Evolutionary conservation across 2,113 vertebrate species (phyloP), one percentile per base, ranked within the genome.

Genomic region (Plecturocebus donacophilus): DNA sequence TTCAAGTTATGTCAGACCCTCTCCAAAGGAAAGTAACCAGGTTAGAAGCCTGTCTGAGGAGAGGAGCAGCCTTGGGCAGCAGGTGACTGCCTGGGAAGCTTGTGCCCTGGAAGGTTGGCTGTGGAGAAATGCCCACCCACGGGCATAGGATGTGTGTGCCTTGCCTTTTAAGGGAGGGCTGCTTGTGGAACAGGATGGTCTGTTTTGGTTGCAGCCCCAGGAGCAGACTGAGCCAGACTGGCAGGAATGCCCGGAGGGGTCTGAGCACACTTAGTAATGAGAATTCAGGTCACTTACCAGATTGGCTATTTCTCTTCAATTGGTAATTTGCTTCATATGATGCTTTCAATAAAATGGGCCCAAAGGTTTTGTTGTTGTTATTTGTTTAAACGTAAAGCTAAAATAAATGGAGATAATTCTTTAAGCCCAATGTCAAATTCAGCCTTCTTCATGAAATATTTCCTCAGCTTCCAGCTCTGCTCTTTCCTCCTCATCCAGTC

Each of bases 1-100:
- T 98, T 98, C 97, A 88, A 61, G 85, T 89, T 84, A 80, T 85
- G 35, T 81, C 30, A 64, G 75, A 87, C 17, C 27, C 1, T 3
- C 87, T 88, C 58, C 85, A 68, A 38, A 93, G 90, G 68, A 95
- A 94, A 95, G 82, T 61, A 38, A 45, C 45, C 76, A 71, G 56
- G 8, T 14, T n/a, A 64, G 76, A 58, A 54, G 27, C n/a, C 32
- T 5, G 14, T 4, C 9, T 12, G 45, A 52, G 95, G 83, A 49
- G 38, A 27, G 21, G 45, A 80, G 16, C 2, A 10, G 12, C 73
- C 19, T 12, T 23, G 0, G 49, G 64, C 6, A 6, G 5, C 32
- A 45, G 27, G 35, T 0, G 6, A 30, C 45, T 90, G 47, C 77
- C 30, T 27, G 56, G 45, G 40, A 49, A n/a, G 25, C 25, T 12